Evolutionary conservation across 2,113 vertebrate genomes (phyloP).

Genomic region (Mirza zaza): DNA sequence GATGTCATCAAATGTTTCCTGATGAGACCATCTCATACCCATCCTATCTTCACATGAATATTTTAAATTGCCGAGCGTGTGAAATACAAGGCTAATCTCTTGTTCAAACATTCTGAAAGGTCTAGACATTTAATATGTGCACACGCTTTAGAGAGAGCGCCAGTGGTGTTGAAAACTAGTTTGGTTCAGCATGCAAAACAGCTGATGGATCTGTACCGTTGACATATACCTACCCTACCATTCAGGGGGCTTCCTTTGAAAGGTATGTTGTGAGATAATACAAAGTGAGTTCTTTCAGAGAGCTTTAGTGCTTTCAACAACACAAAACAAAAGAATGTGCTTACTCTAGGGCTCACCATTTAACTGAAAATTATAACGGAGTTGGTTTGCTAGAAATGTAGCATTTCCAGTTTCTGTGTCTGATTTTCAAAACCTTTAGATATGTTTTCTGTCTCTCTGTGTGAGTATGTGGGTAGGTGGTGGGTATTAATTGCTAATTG

Average conservation of each 20-base stretch:
- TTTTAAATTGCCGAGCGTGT: conserved; percentile 48
- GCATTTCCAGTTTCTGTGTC: conserved; percentile 7
- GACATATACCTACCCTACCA: background rate
- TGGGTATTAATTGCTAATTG: background rate
- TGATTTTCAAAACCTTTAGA: conserved; percentile 30
- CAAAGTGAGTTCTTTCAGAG: background rate
- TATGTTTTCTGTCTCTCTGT: background rate
- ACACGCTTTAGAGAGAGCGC: conserved; percentile 43
- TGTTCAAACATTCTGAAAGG: conserved; percentile 69
- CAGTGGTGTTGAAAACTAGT: conserved; percentile 26
- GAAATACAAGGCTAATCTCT: conserved; percentile 65
- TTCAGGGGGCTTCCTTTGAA: background rate
- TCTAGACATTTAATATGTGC: conserved; percentile 47
- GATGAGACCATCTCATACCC: background rate
- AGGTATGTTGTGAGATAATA: background rate
- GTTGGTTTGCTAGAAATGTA: background rate
- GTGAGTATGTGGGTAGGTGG: background rate
- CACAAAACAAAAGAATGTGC: background rate
- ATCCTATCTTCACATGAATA: conserved; percentile 44
- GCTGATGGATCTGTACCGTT: background rate
- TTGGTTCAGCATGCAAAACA: conserved; percentile 38
- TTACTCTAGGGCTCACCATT: background rate
- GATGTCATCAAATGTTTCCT: background rate
- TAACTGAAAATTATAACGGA: background rate
- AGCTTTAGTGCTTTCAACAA: background rate